Evolutionary conservation across 1,140 invertebrate species (phyloP).

Genomic region (Drosophila ercepeae): DNA sequence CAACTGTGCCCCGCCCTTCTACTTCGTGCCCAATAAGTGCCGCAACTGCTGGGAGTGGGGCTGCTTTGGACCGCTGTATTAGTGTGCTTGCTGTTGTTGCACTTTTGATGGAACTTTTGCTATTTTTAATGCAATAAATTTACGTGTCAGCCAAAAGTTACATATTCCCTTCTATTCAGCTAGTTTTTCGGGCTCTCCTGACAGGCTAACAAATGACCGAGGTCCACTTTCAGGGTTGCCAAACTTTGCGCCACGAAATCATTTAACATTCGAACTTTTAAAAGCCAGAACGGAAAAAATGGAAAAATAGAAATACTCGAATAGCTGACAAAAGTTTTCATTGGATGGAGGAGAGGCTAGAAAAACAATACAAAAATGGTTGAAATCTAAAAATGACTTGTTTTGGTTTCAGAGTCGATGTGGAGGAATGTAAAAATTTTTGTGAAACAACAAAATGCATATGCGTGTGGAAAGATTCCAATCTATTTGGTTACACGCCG

Average conservation of each 20-base stretch:
- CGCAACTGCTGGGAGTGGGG: conserved; percentile 61
- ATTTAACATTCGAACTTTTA: conserved; percentile 54
- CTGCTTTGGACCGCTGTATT: conserved; percentile 62
- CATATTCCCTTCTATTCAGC: conserved; percentile 3
- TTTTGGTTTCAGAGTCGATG: conserved; percentile 46
- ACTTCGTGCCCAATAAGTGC: conserved; percentile 55
- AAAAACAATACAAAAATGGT: conserved; percentile 38
- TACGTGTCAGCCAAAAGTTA: conserved; percentile 39
- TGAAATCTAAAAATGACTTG: conserved; percentile 47
- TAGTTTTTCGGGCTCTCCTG: conserved; percentile 14
- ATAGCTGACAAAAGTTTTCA: conserved; percentile 25
- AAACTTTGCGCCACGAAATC: conserved; percentile 49
- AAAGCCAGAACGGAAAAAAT: conserved; percentile 7
- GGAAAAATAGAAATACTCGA: background rate
- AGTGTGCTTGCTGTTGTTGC: conserved; percentile 33
- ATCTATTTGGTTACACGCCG: conserved; percentile 43
- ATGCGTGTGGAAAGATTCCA: conserved; percentile 42
- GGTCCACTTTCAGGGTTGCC: conserved; percentile 35
- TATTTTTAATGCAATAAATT: conserved; percentile 70
- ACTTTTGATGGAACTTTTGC: conserved; percentile 44
- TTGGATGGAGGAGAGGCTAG: conserved; percentile 7
- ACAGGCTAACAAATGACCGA: conserved; percentile 56
- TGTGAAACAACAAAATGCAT: conserved; percentile 20
- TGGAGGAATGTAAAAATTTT: conserved; percentile 9
- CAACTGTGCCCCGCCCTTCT: conserved; percentile 54